Percentiles rank a stretch among this genome's conserved stretches.
These are phyloP conservation scores for Holocentrus rufus DNA, from an alignment of 2,797 vertebrate genomes.

Conservation along the genomic window DNA sequence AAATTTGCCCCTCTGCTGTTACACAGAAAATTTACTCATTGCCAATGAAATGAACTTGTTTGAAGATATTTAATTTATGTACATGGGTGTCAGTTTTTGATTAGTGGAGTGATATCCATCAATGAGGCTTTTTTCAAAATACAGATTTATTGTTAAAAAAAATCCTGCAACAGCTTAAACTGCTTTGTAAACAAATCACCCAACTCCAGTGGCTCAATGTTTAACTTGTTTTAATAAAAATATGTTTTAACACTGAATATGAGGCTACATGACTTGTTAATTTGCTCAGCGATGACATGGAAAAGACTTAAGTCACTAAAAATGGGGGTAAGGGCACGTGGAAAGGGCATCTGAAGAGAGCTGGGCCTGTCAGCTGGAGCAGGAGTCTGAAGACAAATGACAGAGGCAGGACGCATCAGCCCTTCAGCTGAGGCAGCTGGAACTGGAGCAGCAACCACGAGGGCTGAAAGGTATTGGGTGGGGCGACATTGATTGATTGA, in stretches of 20 bases:
- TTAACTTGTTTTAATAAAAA: conserved; percentile 20
- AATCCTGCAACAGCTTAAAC: too few species aligned
- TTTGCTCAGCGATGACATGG: conserved; percentile 49
- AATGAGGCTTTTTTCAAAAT: not conserved
- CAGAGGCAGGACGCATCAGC: conserved; percentile 70
- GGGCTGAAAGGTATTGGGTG: conserved; percentile 39
- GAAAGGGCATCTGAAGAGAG: conserved; percentile 66
- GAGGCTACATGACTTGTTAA: conserved; percentile 46
- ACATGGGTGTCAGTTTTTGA: too few species aligned
- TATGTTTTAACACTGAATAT: conserved; percentile 13
- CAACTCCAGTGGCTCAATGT: conserved; percentile 1
- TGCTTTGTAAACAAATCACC: not conserved
- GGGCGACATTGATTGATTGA: conserved; percentile 73
- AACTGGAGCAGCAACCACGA: conserved; percentile 50
- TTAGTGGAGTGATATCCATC: not conserved
- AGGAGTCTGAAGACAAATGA: conserved; percentile 76
- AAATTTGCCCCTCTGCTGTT: not conserved
- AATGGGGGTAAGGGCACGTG: conserved; percentile 45
- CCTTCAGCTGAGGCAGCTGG: conserved; percentile 63
- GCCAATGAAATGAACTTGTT: too few species aligned
- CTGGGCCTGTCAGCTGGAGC: conserved; percentile 64
- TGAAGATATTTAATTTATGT: too few species aligned
- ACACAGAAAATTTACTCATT: not conserved
- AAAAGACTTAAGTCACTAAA: conserved; percentile 68
- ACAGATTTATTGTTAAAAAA: too few species aligned